Percentiles rank a stretch among this genome's conserved stretches.
Evolutionary conservation across 2,888 invertebrate genomes (phyloP).

Genomic region (Vannuccia rotundouncinata): DNA sequence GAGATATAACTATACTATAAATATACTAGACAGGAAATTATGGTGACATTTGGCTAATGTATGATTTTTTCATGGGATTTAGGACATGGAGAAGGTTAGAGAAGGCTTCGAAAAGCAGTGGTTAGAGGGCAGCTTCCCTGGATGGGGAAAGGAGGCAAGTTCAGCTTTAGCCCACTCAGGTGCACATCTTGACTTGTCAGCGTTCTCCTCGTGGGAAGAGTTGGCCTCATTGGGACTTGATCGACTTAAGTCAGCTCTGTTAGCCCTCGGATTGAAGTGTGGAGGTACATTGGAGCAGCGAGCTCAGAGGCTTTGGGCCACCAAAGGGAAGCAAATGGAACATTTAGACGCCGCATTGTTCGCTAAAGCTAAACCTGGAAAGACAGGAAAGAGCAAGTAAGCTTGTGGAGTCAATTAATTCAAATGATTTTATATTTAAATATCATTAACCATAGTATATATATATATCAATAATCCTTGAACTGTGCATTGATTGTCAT

Average conservation of each 20-base stretch:
- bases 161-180: slow-evolving; percentile 82
- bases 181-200: slow-evolving; percentile 92
- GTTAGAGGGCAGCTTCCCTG: slow-evolving; percentile 80
- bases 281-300: slow-evolving; percentile 90
- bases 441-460: not conserved
- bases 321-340: slow-evolving; percentile 67
- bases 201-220: slow-evolving; percentile 80
- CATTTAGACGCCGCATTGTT: slow-evolving; percentile 82
- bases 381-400: slow-evolving; percentile 56
- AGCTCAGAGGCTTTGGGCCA: slow-evolving; percentile 87
- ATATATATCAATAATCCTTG: too few species aligned
- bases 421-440: not conserved
- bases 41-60: too few species aligned
- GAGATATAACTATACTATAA: too few species aligned
- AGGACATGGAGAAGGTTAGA: slow-evolving; percentile 69
- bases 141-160: slow-evolving; percentile 86
- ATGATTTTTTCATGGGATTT: too few species aligned
- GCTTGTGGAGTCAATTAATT: slow-evolving; percentile 28
- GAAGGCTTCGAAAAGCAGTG: slow-evolving; percentile 78
- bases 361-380: slow-evolving; percentile 78
- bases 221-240: slow-evolving; percentile 91
- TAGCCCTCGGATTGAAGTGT: slow-evolving; percentile 93
- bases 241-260: slow-evolving; percentile 87
- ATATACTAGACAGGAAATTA: too few species aligned
- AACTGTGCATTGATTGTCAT: too few species aligned